A percentile compares a stretch with the other conserved stretches of the same genome.
phyloP scores from a whole-genome alignment of 2,888 invertebrate genomes.

The Lobophora halterata region DNA sequence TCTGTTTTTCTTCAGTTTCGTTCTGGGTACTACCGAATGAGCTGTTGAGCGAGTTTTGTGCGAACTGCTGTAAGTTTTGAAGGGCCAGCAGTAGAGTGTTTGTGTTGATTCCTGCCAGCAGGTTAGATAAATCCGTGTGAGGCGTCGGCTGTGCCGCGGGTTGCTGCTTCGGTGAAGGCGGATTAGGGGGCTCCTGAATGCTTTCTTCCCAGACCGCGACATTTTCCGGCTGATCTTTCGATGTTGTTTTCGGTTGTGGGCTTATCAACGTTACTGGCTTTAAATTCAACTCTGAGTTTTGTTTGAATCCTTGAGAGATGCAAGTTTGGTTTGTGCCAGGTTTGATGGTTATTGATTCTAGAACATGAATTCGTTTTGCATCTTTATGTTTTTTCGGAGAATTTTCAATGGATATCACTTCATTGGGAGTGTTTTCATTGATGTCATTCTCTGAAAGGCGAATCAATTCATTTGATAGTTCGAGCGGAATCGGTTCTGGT shows the following conservation, averaged over 20 bases:
- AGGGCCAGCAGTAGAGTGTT: conserved; percentile 65
- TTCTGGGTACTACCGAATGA: conserved; percentile 27
- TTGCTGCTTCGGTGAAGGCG: conserved; percentile 2
- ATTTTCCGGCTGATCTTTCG: not conserved
- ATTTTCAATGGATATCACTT: conserved; percentile 23
- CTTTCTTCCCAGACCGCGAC: too few relatives aligned
- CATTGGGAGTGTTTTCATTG: conserved; percentile 5
- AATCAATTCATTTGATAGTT: conserved; percentile 49
- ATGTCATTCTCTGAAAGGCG: conserved; percentile 33
- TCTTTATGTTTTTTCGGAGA: conserved; percentile 43
- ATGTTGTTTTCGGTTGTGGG: conserved; percentile 9
- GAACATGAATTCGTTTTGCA: conserved; percentile 56
- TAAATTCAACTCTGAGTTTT: conserved; percentile 9
- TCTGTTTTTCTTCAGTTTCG: conserved; percentile 29
- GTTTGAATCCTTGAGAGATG: not conserved
- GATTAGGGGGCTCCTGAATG: conserved; percentile 8
- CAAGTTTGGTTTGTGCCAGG: conserved; percentile 27
- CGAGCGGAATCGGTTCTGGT: conserved; percentile 40
- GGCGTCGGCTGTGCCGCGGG: conserved; percentile 23
- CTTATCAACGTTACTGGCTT: conserved; percentile 23
- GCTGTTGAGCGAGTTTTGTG: conserved; percentile 38
- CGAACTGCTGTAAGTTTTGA: conserved; percentile 67
- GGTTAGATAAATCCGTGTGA: conserved; percentile 54
- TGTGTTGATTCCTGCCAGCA: conserved; percentile 67
- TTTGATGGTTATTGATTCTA: conserved; percentile 61